Percentiles rank a stretch among this genome's conserved stretches.
These are phyloP conservation scores for Coptodon rendalli DNA, from an alignment of 2,113 vertebrate genomes.

Conservation along the genomic window DNA sequence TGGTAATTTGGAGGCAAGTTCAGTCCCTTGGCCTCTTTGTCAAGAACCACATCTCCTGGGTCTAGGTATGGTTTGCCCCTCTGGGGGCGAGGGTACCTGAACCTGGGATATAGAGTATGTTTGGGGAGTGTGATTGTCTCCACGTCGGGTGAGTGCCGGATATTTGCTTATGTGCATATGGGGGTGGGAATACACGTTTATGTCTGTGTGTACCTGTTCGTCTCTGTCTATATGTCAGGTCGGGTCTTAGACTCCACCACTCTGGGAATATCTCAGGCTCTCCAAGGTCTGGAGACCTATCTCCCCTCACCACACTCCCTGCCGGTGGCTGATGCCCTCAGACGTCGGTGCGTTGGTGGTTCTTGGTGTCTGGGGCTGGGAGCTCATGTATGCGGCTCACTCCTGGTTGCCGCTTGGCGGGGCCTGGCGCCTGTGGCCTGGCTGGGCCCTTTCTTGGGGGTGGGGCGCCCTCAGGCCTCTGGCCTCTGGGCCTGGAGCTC, in stretches of 20 bases:
- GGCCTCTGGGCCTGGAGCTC: too few species aligned
- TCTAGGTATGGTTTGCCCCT: neutral
- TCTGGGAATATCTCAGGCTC: too few species aligned
- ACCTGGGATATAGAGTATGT: neutral
- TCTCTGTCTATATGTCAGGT: too few species aligned
- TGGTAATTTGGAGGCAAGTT: neutral
- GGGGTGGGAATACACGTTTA: too few species aligned
- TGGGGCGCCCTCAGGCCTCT: too few species aligned
- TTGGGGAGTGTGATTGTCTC: too few species aligned
- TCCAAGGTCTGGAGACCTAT: too few species aligned
- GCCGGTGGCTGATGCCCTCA: neutral
- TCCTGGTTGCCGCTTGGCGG: neutral
- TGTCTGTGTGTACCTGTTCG: too few species aligned
- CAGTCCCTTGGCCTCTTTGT: neutral
- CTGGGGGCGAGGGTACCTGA: neutral
- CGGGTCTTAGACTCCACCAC: too few species aligned
- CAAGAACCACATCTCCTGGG: neutral
- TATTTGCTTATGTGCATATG: too few species aligned
- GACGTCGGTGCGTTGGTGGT: neutral
- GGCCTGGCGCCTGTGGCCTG: neutral
- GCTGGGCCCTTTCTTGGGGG: neutral
- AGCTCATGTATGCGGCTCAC: neutral
- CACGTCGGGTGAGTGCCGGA: too few species aligned
- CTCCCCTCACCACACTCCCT: neutral
- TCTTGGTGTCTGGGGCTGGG: neutral